These are phyloP conservation scores for Urocolius indicus DNA, from an alignment of 2,113 vertebrate species.

Conservation along the genomic window DNA sequence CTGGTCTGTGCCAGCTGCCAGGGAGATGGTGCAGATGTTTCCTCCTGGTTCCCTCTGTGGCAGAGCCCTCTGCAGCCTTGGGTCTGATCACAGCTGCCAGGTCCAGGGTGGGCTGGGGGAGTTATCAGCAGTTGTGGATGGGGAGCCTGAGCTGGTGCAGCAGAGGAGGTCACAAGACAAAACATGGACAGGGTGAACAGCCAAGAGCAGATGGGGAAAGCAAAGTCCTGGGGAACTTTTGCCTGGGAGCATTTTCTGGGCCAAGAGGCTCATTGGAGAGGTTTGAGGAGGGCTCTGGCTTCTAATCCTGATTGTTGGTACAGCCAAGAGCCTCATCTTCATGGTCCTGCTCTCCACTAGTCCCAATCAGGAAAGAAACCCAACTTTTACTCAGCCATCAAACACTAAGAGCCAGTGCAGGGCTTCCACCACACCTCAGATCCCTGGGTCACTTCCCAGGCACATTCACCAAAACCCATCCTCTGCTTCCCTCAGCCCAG, in stretches of 20 bases:
- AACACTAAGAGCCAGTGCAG: rapidly evolving
- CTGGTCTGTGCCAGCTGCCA: constrained; percentile 22
- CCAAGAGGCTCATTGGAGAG: not conserved
- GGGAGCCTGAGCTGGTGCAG: not conserved
- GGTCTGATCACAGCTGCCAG: rapidly evolving
- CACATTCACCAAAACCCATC: rapidly evolving
- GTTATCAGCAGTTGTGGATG: rapidly evolving
- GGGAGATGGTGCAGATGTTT: constrained; percentile 59
- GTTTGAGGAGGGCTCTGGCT: not conserved
- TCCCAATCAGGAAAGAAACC: not conserved
- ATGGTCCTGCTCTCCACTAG: not conserved
- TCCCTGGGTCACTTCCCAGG: rapidly evolving
- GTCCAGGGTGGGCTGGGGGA: not conserved
- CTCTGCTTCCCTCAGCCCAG: not conserved
- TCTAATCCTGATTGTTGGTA: not conserved
- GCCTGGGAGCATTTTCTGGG: not conserved
- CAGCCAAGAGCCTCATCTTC: not conserved
- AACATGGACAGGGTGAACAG: rapidly evolving
- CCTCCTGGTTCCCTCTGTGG: constrained; percentile 41
- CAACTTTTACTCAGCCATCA: not conserved
- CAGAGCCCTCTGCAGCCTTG: not conserved
- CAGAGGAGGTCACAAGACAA: not conserved
- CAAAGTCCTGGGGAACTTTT: not conserved
- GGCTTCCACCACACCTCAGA: not conserved
- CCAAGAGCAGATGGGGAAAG: not conserved